These are phyloP conservation scores for Anolis apletophallus DNA, from an alignment of 2,797 vertebrate species.

Conservation along the genomic window DNA sequence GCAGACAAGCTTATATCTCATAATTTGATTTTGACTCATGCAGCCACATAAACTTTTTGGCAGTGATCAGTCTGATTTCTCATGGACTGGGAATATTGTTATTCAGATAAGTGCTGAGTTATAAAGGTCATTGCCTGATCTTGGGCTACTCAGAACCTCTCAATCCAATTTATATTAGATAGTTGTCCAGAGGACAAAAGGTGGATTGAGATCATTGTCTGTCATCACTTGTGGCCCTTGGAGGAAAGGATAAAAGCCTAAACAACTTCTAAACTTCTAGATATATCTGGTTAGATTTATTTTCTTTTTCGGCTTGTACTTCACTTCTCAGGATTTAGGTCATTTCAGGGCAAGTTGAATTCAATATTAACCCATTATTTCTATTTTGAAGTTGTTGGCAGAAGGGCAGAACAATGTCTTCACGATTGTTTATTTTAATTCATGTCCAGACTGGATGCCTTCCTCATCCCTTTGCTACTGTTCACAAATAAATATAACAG, in stretches of 20 bases:
- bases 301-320: slow-evolving; percentile 26
- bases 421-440: slow-evolving; percentile 65
- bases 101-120: background rate
- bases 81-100: background rate
- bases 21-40: background rate
- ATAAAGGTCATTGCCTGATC: background rate
- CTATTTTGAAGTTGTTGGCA: slow-evolving; percentile 60
- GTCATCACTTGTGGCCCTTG: background rate
- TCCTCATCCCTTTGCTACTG: slow-evolving; percentile 50
- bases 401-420: slow-evolving; percentile 53
- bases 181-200: background rate
- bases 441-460: slow-evolving; percentile 53
- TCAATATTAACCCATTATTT: slow-evolving; percentile 51
- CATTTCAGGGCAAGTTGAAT: slow-evolving; percentile 18
- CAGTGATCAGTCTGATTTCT: background rate
- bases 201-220: no score
- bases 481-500: slow-evolving; percentile 73
- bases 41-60: background rate
- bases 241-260: slow-evolving; percentile 19
- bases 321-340: slow-evolving; percentile 13
- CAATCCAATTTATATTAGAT: background rate
- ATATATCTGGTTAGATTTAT: background rate
- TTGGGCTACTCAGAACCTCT: background rate
- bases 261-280: background rate
- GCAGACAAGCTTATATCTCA: no score